Percentiles rank a stretch among this genome's conserved stretches.
These are phyloP conservation scores for Porphyrio hochstetteri DNA, from an alignment of 2,113 vertebrate species.

Conservation along the genomic window DNA sequence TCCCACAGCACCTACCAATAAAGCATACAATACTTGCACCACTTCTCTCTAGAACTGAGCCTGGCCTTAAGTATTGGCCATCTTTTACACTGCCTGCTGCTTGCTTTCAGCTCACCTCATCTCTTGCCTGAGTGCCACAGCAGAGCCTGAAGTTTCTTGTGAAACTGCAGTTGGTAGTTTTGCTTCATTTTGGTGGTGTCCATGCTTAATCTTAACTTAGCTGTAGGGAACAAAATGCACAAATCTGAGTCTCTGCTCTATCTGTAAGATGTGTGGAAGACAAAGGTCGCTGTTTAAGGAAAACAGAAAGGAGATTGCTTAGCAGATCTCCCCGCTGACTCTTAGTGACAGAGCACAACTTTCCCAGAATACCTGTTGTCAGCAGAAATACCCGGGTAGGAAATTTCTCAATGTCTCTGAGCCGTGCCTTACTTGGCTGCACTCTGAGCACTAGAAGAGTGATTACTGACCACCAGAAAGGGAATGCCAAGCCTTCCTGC, in stretches of 20 bases:
- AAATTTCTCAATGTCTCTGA: not conserved
- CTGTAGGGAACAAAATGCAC: not conserved
- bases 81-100: not conserved
- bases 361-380: not conserved
- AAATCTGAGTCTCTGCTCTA: not conserved
- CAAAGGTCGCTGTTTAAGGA: not conserved
- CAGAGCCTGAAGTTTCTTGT: not conserved
- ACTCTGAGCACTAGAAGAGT: not conserved
- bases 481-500: not conserved
- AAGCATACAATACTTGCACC: not conserved
- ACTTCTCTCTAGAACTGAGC: not conserved
- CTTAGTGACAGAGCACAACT: not conserved
- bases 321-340: not conserved
- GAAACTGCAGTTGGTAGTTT: not conserved
- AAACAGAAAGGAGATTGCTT: not conserved
- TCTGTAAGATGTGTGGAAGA: not conserved
- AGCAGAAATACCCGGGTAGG: not conserved
- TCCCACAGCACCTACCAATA: conserved; percentile 16
- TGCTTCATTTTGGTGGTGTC: not conserved
- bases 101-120: not conserved
- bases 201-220: not conserved
- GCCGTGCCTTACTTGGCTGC: not conserved
- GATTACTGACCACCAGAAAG: not conserved
- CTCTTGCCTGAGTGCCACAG: not conserved
- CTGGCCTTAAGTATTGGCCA: not conserved